These are phyloP conservation scores for Eledona agricola DNA, from an alignment of 2,888 invertebrate species.

Conservation along the genomic window DNA sequence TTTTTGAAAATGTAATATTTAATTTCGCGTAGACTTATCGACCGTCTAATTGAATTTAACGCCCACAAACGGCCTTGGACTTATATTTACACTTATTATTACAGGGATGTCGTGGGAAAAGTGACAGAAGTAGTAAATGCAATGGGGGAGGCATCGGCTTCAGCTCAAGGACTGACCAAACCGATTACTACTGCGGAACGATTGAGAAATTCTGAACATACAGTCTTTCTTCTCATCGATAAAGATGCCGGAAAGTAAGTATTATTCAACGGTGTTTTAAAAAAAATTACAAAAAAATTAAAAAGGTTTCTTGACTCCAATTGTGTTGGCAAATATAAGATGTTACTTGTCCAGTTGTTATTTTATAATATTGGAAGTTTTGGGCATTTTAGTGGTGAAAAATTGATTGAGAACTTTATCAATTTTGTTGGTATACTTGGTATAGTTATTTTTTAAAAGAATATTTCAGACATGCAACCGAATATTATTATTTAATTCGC, in stretches of 20 bases:
- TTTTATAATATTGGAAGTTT: no score
- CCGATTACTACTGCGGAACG: conserved; percentile 78
- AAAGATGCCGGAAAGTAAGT: conserved; percentile 68
- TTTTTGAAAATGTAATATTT: neutral
- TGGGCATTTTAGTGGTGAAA: no score
- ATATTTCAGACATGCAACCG: no score
- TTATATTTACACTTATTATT: conserved; percentile 43
- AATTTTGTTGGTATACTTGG: no score
- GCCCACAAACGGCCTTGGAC: neutral
- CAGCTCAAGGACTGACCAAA: conserved; percentile 76
- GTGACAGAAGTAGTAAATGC: conserved; percentile 72
- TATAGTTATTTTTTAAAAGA: no score
- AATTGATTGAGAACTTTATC: no score
- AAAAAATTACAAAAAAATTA: no score
- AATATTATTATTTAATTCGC: no score
- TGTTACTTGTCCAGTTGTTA: no score
- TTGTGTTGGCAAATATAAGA: no score
- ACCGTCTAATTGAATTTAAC: neutral
- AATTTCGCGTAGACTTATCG: neutral
- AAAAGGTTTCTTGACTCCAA: no score
- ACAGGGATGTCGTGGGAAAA: conserved; percentile 69
- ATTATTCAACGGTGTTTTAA: no score
- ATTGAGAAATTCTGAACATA: conserved; percentile 69
- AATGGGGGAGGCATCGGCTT: conserved; percentile 77
- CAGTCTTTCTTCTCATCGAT: conserved; percentile 67